Percentiles rank a stretch among this genome's conserved stretches.
Conservation (phyloP, 2,113 vertebrate species). For the Bothrops jararaca region DNA sequence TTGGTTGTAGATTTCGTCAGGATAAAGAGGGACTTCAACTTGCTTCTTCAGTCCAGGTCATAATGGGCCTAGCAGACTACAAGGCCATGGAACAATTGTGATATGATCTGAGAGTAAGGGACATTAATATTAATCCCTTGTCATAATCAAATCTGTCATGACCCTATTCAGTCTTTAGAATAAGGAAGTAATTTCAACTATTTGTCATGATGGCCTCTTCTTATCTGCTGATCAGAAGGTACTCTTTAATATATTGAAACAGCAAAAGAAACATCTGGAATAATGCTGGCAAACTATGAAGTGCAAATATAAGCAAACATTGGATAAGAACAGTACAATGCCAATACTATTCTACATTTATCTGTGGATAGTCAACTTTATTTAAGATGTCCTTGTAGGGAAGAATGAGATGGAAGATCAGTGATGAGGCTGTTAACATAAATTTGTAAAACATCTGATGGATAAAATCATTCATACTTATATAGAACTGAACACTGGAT, state of each 20-base stretch:
- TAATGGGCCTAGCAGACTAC: not conserved
- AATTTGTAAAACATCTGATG: not conserved
- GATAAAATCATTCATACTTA: not conserved
- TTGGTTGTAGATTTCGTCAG: not conserved
- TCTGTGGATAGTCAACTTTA: not conserved
- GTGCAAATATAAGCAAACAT: not conserved
- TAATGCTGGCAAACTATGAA: not conserved
- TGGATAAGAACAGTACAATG: not conserved
- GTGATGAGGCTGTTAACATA: not conserved
- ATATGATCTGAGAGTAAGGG: not conserved
- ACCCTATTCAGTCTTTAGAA: not conserved
- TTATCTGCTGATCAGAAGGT: not conserved
- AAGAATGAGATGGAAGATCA: not conserved
- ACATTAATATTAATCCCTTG: not conserved
- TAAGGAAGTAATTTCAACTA: not conserved
- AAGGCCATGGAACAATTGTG: not conserved
- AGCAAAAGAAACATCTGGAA: not conserved
- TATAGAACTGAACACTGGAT: not conserved
- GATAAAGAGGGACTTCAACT: not conserved
- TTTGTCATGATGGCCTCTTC: not conserved
- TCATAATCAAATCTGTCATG: not conserved
- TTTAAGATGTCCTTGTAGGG: not conserved
- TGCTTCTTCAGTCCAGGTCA: not conserved
- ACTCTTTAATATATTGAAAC: not conserved
- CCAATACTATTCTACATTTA: not conserved